These are phyloP conservation scores for Melanostigma gelatinosum DNA, from an alignment of 2,113 vertebrate species.

Conservation along the genomic window DNA sequence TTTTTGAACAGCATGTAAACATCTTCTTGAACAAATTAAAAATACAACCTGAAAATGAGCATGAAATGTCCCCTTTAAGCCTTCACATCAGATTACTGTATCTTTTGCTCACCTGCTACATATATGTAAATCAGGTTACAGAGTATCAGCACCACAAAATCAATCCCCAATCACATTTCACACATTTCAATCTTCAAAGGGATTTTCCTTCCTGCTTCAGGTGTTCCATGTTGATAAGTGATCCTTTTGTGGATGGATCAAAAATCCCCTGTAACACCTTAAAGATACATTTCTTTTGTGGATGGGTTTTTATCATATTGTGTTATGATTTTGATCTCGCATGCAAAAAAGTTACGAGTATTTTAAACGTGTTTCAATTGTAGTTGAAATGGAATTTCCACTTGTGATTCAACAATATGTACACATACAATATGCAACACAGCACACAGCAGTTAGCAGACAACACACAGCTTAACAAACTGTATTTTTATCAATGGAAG, in stretches of 20 bases:
- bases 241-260: constrained; percentile 12
- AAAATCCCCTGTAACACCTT: background rate
- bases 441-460: background rate
- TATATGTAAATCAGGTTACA: constrained; percentile 4
- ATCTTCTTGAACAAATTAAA: background rate
- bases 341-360: background rate
- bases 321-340: background rate
- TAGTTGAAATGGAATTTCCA: background rate
- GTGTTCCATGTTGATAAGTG: constrained; percentile 10
- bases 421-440: too few species aligned
- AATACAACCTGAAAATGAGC: background rate
- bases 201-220: constrained; percentile 30
- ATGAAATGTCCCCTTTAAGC: background rate
- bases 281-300: background rate
- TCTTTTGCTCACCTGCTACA: background rate
- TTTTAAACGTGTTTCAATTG: background rate
- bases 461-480: background rate
- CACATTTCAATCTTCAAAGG: constrained; percentile 35
- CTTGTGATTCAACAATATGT: background rate
- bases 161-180: background rate
- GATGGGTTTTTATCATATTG: background rate
- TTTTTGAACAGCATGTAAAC: background rate
- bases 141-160: constrained; percentile 16
- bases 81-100: background rate
- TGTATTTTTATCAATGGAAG: constrained; percentile 18